These are phyloP conservation scores for Maccullochella peelii DNA, from an alignment of 2,113 vertebrate genomes.

Conservation along the genomic window DNA sequence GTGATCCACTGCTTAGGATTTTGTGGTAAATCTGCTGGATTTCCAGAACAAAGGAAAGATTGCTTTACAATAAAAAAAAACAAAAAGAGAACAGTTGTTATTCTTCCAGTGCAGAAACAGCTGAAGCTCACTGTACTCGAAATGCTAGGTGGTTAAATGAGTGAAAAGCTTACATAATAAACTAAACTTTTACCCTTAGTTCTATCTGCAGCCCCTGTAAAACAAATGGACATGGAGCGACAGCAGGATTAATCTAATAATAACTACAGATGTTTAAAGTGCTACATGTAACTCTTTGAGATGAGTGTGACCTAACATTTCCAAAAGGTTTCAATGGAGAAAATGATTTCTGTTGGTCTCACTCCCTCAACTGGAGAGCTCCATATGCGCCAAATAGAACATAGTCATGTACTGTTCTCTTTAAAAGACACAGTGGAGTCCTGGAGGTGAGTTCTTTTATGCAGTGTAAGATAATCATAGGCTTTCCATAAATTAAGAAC, in stretches of 20 bases:
- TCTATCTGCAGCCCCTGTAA: background rate
- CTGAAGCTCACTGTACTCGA: background rate
- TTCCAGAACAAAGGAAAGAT: constrained; percentile 7
- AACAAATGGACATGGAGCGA: no score
- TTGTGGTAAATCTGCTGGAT: background rate
- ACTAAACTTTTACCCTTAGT: background rate
- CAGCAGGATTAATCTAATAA: background rate
- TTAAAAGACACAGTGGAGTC: background rate
- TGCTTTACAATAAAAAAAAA: background rate
- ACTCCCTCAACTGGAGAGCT: background rate
- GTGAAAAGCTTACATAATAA: background rate
- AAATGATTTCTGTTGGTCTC: background rate
- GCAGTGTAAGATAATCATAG: background rate
- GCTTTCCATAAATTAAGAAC: no score
- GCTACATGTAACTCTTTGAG: background rate
- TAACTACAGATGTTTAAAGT: background rate
- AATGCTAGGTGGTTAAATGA: background rate
- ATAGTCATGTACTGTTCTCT: background rate
- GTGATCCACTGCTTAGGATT: background rate
- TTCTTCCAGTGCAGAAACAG: background rate
- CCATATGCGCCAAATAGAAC: background rate
- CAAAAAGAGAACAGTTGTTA: background rate
- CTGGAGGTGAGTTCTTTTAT: background rate
- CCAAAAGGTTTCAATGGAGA: background rate
- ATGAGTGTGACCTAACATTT: background rate